Percentiles rank a stretch among this genome's conserved stretches.
Conservation (phyloP, 2,113 vertebrate genomes). For the Boulengeromyrus knoepffleri region DNA sequence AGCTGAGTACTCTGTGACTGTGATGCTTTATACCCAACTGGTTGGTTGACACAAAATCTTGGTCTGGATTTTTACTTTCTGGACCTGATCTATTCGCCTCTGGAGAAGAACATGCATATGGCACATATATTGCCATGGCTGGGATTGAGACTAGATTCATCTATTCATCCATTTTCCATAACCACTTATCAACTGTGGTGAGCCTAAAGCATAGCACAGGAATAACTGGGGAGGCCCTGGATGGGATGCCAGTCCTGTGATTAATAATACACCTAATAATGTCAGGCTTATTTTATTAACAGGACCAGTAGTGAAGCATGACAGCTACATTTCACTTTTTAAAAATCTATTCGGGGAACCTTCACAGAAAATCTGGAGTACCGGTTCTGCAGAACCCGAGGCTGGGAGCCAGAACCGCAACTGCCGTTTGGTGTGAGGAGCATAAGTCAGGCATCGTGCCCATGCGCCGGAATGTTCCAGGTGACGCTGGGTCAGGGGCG, state of each 20-base stretch:
- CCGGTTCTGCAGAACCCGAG: neutral
- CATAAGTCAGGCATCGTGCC: slow-evolving; percentile 14
- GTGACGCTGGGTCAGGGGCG: slow-evolving; percentile 33
- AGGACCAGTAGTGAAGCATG: neutral
- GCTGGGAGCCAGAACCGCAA: too few species aligned
- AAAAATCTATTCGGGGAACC: neutral
- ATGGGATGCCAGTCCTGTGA: neutral
- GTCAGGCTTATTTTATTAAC: neutral
- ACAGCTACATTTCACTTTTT: neutral
- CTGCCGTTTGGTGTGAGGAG: neutral
- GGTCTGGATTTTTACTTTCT: neutral
- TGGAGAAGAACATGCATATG: neutral
- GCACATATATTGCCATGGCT: neutral
- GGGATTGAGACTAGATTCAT: neutral
- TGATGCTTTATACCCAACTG: neutral
- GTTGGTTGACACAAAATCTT: neutral
- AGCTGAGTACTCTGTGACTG: neutral
- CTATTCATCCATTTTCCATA: neutral
- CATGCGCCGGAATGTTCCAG: slow-evolving; percentile 32
- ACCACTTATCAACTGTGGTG: neutral
- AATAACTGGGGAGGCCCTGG: neutral
- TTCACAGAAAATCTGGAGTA: neutral
- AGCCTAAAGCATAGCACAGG: neutral
- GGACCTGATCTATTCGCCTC: neutral
- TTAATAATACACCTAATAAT: neutral